Evolutionary conservation across 2,113 vertebrate genomes (phyloP).

Genomic region (Ctenodactylus gundi): DNA sequence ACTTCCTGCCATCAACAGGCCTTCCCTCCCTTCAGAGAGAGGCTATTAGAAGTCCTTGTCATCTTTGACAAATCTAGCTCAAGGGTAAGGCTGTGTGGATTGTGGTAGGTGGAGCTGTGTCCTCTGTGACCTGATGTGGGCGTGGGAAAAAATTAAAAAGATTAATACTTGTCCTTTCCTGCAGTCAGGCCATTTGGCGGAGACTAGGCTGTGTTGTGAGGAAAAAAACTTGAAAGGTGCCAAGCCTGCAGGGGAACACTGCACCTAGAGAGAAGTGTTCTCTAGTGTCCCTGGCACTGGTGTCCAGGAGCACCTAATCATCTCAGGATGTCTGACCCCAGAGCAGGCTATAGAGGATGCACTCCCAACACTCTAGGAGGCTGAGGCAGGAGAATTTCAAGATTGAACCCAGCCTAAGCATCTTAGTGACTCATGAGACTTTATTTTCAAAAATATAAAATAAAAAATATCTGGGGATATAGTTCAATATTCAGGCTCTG

Average conservation of each 20-base stretch:
- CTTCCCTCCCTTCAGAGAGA: neutral
- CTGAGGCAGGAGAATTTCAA: neutral
- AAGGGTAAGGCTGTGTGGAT: neutral
- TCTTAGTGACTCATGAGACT: neutral
- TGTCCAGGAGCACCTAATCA: neutral
- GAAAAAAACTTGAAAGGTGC: neutral
- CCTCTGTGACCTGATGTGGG: neutral
- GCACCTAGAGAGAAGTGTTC: neutral
- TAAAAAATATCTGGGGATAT: neutral
- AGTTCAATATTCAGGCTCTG: neutral
- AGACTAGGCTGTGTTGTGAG: neutral
- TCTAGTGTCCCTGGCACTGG: neutral
- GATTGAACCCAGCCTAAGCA: neutral
- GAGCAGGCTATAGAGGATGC: neutral
- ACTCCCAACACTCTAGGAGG: neutral
- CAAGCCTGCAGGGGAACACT: neutral
- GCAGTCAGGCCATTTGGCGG: neutral
- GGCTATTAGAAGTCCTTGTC: neutral
- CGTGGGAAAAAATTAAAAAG: neutral
- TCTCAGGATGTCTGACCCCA: neutral
- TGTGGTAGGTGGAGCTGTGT: neutral
- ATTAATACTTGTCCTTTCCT: neutral
- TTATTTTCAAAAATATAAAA: neutral
- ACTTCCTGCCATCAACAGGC: neutral
- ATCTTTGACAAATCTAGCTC: neutral